A percentile compares a stretch with the other conserved stretches of the same genome.
phyloP scores from a whole-genome alignment of 2,113 vertebrate species.

The Myocastor coypus region DNA sequence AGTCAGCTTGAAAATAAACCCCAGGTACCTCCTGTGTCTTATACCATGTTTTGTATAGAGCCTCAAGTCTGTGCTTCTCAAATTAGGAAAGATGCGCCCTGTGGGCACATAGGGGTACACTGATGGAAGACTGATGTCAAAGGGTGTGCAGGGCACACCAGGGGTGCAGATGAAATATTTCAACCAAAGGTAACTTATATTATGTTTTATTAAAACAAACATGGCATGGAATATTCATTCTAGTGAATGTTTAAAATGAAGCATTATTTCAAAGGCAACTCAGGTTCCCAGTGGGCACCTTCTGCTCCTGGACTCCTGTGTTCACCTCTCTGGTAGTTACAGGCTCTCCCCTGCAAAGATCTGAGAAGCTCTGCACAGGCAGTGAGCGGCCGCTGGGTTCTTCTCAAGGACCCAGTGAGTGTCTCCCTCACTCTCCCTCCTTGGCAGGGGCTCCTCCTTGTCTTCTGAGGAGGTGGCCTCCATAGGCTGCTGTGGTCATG shows the following conservation, averaged over 20 bases:
- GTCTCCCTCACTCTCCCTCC: background rate
- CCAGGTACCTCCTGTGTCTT: background rate
- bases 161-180: background rate
- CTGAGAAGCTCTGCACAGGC: background rate
- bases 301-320: background rate
- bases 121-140: background rate
- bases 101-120: too few species aligned
- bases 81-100: background rate
- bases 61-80: background rate
- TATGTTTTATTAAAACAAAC: background rate
- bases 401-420: background rate
- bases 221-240: background rate
- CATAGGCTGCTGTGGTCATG: background rate
- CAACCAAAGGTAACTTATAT: background rate
- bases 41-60: background rate
- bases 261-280: background rate
- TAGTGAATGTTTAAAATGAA: background rate
- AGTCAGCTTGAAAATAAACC: conserved; percentile 5
- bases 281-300: background rate
- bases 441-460: background rate
- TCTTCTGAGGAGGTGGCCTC: background rate
- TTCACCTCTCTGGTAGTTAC: background rate
- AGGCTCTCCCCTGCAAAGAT: background rate
- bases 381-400: background rate
- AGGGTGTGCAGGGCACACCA: background rate